Conservation (phyloP, 2,113 vertebrate species). For the Anolis carolinensis region DNA sequence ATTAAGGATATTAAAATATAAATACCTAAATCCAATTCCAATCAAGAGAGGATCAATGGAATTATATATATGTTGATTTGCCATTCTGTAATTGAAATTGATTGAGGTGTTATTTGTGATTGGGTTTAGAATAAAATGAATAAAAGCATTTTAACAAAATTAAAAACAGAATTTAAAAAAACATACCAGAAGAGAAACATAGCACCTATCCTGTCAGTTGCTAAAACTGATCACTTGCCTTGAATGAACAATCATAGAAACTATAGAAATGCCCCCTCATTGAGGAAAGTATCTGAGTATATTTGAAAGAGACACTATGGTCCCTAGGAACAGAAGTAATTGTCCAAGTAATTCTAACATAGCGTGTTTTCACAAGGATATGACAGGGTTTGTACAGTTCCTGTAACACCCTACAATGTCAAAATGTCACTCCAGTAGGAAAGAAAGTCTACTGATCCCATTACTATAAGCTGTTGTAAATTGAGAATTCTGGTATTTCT, state of each 20-base stretch:
- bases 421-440: not conserved
- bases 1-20: too few species aligned
- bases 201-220: too few species aligned
- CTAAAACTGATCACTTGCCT: too few species aligned
- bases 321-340: not conserved
- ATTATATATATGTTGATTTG: too few species aligned
- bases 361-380: not conserved
- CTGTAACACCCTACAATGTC: not conserved
- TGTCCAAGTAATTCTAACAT: not conserved
- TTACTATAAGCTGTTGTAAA: not conserved
- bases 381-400: not conserved
- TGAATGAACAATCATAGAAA: not conserved
- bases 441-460: rapidly evolving
- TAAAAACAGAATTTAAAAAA: too few species aligned
- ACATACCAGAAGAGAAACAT: too few species aligned
- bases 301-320: not conserved
- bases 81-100: too few species aligned
- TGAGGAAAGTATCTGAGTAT: not conserved
- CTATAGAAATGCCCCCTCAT: not conserved
- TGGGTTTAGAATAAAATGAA: too few species aligned
- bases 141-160: too few species aligned
- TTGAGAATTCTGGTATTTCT: not conserved
- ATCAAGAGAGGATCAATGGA: too few species aligned
- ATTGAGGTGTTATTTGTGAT: too few species aligned
- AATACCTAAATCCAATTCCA: too few species aligned